Evolutionary conservation across 2,113 vertebrate species (phyloP).

Genomic region (Dromas ardeola): DNA sequence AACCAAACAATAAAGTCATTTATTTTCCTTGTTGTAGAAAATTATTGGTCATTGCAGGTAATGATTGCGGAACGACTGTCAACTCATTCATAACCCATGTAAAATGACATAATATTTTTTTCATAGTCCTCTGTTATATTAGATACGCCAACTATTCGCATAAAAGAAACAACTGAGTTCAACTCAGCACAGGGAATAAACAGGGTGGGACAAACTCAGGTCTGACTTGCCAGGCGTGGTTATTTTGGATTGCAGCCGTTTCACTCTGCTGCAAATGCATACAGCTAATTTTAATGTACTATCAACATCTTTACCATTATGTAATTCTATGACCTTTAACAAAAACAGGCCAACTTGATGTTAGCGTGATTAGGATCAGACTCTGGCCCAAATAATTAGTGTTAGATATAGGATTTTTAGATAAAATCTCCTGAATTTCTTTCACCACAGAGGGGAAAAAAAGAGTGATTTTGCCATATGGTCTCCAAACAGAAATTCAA

Average conservation of each 20-base stretch:
- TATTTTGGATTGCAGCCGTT: background rate
- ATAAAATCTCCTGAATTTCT: background rate
- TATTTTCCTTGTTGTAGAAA: background rate
- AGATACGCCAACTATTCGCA: background rate
- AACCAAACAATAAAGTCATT: background rate
- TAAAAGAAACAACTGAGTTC: background rate
- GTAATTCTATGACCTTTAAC: background rate
- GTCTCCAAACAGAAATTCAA: background rate
- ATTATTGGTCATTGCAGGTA: accelerated
- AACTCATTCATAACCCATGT: background rate
- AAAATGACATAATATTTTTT: background rate
- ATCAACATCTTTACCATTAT: background rate
- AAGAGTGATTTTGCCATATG: background rate
- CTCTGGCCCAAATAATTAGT: background rate
- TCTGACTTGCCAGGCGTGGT: background rate
- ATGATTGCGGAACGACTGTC: background rate
- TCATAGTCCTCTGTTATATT: background rate
- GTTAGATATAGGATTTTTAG: background rate
- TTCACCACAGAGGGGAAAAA: background rate
- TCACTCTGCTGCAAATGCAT: background rate
- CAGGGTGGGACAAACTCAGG: background rate
- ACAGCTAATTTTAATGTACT: background rate
- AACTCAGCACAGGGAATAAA: background rate
- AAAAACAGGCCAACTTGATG: background rate
- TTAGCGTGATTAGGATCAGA: background rate